phyloP scores from a whole-genome alignment of 2,888 invertebrate species.

The Tipula unca region DNA sequence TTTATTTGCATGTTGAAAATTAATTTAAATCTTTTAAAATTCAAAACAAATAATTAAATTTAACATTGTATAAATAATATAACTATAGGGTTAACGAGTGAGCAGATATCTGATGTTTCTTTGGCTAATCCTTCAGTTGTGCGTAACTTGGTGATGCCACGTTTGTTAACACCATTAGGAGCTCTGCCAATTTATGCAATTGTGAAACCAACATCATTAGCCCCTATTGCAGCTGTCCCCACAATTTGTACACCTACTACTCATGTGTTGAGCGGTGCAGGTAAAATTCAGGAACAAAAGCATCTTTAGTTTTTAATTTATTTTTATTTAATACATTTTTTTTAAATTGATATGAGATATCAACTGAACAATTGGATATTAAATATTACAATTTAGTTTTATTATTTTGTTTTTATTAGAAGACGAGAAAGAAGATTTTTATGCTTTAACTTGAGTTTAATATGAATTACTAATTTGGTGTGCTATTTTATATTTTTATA shows the following conservation, averaged over 20 bases:
- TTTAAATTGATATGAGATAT: neutral
- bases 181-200: conserved; percentile 27
- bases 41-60: neutral
- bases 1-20: neutral
- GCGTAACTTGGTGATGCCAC: conserved; percentile 28
- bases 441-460: conserved; percentile 14
- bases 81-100: conserved; percentile 8
- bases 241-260: conserved; percentile 22
- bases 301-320: neutral
- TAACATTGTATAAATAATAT: neutral
- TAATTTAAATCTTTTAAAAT: neutral
- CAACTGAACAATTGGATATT: neutral
- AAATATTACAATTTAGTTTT: neutral
- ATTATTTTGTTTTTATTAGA: neutral
- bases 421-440: neutral
- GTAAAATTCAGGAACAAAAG: conserved; percentile 22
- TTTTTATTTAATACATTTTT: neutral
- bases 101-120: neutral
- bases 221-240: conserved; percentile 26
- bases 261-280: conserved; percentile 27
- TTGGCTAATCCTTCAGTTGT: conserved; percentile 14
- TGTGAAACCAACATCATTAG: conserved; percentile 28
- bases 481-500: neutral
- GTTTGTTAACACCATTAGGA: conserved; percentile 27
- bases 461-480: neutral